phyloP scores from a whole-genome alignment of 2,113 vertebrate species.

The Malurus cyaneus region DNA sequence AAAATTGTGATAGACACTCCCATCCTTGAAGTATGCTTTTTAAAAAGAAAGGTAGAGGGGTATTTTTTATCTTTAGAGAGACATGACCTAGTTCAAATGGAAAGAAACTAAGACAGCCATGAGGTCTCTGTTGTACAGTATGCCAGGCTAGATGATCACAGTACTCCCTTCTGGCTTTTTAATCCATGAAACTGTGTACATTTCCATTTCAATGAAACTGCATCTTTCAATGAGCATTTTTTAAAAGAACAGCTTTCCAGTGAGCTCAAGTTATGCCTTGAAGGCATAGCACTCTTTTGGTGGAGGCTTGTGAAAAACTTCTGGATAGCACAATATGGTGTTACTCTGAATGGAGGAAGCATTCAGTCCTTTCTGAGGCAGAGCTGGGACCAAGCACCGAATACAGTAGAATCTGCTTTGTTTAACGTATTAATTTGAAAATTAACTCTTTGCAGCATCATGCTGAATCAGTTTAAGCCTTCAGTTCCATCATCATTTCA shows the following conservation, averaged over 20 bases:
- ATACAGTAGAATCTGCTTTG: background rate
- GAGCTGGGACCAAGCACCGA: background rate
- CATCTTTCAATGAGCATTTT: slow-evolving; percentile 62
- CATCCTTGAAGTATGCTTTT: slow-evolving; percentile 8
- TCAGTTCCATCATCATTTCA: background rate
- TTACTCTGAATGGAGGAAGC: slow-evolving; percentile 33
- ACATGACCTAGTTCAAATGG: slow-evolving; percentile 54
- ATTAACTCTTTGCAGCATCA: background rate
- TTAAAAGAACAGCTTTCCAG: slow-evolving; percentile 54
- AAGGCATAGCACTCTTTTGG: slow-evolving; percentile 59
- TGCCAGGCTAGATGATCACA: slow-evolving; percentile 61
- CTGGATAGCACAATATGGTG: slow-evolving; percentile 54
- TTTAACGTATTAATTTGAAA: slow-evolving; percentile 24
- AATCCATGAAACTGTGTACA: slow-evolving; percentile 62
- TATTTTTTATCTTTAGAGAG: slow-evolving; percentile 35
- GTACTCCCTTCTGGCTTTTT: slow-evolving; percentile 62
- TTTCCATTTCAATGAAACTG: slow-evolving; percentile 67
- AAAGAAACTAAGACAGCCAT: slow-evolving; percentile 43
- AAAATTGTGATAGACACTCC: slow-evolving; percentile 9
- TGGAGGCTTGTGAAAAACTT: slow-evolving; percentile 60
- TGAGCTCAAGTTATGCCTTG: slow-evolving; percentile 54
- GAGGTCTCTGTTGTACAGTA: slow-evolving; percentile 58
- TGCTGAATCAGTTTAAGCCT: background rate
- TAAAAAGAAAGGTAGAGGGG: slow-evolving; percentile 1
- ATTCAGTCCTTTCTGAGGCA: slow-evolving; percentile 7